A percentile compares a stretch with the other conserved stretches of the same genome.
Evolutionary conservation across 2,888 invertebrate species (phyloP).

Genomic region (Drosophila colorata): DNA sequence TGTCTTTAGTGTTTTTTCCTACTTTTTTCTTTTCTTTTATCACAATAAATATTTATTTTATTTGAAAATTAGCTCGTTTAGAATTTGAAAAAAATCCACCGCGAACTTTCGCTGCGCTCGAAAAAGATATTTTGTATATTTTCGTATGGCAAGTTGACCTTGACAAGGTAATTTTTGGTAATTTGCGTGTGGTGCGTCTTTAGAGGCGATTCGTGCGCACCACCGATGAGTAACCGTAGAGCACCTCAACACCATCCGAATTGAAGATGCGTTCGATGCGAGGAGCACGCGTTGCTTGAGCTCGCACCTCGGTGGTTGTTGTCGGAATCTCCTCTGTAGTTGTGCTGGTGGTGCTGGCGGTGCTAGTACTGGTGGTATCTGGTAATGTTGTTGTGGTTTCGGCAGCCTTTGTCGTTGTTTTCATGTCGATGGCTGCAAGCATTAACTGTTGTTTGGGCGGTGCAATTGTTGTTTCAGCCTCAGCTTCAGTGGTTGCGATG

Average conservation of each 20-base stretch:
- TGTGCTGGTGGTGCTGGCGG: conserved; percentile 15
- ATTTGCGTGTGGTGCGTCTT: conserved; percentile 27
- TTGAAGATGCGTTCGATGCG: conserved; percentile 78
- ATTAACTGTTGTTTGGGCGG: conserved; percentile 13
- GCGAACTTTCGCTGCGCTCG: conserved; percentile 22
- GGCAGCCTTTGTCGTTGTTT: neutral
- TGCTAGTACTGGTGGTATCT: neutral
- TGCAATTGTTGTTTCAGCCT: conserved; percentile 17
- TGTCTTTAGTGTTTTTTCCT: conserved; percentile 3
- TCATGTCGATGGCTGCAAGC: neutral
- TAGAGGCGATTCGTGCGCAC: conserved; percentile 62
- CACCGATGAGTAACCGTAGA: conserved; percentile 81
- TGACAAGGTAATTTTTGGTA: conserved; percentile 68
- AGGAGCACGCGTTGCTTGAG: conserved; percentile 49
- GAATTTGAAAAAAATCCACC: conserved; percentile 57
- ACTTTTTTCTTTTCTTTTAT: conserved; percentile 48
- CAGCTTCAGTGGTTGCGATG: neutral
- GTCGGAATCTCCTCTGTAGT: conserved; percentile 27
- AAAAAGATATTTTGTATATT: conserved; percentile 23
- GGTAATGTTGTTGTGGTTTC: neutral
- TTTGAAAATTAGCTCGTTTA: conserved; percentile 56
- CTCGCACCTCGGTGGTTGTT: conserved; percentile 43
- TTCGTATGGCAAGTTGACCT: conserved; percentile 68
- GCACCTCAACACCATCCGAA: conserved; percentile 80
- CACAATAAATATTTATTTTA: conserved; percentile 53